These are phyloP conservation scores for Nothobranchius furzeri DNA, from an alignment of 2,113 vertebrate genomes.

Conservation along the genomic window DNA sequence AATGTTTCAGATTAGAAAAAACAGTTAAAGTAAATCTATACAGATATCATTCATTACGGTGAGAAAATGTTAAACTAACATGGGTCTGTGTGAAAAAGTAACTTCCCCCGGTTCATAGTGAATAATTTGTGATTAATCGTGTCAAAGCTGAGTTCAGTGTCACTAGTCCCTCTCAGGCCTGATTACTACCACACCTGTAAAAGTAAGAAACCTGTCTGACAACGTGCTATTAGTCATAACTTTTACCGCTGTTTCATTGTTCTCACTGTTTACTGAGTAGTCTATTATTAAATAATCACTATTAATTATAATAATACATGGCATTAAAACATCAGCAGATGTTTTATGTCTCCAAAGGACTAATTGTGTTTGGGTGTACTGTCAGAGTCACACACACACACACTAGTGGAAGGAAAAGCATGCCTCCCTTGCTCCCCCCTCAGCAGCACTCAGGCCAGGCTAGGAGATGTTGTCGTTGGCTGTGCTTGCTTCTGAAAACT, in stretches of 20 bases:
- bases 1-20: too few relatives aligned
- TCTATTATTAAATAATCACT: neutral
- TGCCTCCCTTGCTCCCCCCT: conserved; percentile 74
- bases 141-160: too few relatives aligned
- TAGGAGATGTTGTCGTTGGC: conserved; percentile 89
- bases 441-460: conserved; percentile 83
- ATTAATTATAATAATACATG: neutral
- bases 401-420: conserved; percentile 74
- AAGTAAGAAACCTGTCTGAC: too few relatives aligned
- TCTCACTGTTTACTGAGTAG: neutral
- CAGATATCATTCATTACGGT: too few relatives aligned
- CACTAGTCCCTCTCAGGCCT: too few relatives aligned
- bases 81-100: too few relatives aligned
- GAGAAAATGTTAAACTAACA: too few relatives aligned
- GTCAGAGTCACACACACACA: neutral
- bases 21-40: too few relatives aligned
- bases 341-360: conserved; percentile 17
- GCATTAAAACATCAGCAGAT: neutral
- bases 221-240: neutral
- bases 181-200: too few relatives aligned
- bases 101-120: too few relatives aligned
- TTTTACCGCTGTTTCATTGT: conserved; percentile 8
- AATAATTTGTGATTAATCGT: too few relatives aligned
- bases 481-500: conserved; percentile 92
- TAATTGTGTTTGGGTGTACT: neutral